These are phyloP conservation scores for Neosilurus hyrtlii DNA, from an alignment of 2,797 vertebrate genomes.

Conservation along the genomic window DNA sequence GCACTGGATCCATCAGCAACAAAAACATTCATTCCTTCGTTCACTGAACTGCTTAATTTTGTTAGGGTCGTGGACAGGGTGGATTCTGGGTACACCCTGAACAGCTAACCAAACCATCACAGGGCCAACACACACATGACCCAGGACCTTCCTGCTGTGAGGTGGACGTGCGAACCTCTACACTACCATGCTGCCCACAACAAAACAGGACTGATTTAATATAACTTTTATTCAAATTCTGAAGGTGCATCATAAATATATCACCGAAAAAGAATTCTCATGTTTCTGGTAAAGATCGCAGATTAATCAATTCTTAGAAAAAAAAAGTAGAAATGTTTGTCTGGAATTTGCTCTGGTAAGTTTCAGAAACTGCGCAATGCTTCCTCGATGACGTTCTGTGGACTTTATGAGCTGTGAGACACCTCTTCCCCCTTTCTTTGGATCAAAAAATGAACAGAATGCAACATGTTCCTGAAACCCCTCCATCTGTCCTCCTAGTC, in stretches of 20 bases:
- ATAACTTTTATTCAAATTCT: background rate
- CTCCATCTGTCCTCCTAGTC: background rate
- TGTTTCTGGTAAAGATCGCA: background rate
- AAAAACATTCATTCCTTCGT: no score
- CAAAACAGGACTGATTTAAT: background rate
- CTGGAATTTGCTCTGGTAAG: background rate
- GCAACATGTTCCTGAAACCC: background rate
- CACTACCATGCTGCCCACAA: no score
- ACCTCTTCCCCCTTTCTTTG: background rate
- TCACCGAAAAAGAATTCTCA: background rate
- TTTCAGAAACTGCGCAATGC: slow-evolving; percentile 4
- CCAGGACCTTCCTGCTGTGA: no score
- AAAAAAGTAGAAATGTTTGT: background rate
- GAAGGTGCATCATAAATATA: background rate
- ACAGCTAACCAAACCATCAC: no score
- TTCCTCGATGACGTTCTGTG: slow-evolving; percentile 4
- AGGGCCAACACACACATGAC: no score
- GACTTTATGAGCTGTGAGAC: no score
- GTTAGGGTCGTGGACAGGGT: no score
- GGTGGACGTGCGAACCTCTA: no score
- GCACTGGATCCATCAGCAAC: background rate
- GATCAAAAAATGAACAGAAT: background rate
- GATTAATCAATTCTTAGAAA: background rate
- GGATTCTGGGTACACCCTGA: no score
- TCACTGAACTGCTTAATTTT: no score